phyloP scores from a whole-genome alignment of 2,113 vertebrate genomes.

The Boulengerochromis microlepis region DNA sequence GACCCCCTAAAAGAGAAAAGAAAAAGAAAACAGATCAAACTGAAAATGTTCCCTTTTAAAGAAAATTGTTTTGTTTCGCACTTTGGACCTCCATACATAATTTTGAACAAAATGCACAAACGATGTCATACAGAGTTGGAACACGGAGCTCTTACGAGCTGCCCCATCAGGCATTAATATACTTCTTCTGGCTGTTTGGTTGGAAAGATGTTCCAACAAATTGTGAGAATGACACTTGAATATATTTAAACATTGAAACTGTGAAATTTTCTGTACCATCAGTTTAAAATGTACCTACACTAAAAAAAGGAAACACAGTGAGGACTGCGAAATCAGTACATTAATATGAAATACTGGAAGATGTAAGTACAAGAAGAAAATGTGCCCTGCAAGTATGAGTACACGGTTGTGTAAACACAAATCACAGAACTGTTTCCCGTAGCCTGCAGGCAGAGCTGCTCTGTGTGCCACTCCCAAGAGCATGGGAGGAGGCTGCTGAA shows the following conservation, averaged over 20 bases:
- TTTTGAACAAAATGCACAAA: background rate
- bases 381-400: background rate
- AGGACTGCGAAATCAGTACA: background rate
- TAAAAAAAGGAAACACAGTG: background rate
- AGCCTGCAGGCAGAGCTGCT: conserved; percentile 45
- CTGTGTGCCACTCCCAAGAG: conserved; percentile 53
- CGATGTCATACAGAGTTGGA: background rate
- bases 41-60: background rate
- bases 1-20: background rate
- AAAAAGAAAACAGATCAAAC: background rate
- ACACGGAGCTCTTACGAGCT: background rate
- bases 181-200: background rate
- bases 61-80: rapidly evolving
- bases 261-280: background rate
- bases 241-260: background rate
- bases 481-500: conserved; percentile 23
- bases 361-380: background rate
- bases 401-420: conserved; percentile 33
- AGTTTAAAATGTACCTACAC: background rate
- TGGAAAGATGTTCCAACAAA: background rate
- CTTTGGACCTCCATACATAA: background rate
- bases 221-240: background rate
- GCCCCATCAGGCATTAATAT: background rate
- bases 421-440: conserved; percentile 41
- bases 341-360: background rate